Evolutionary conservation across 2,888 invertebrate species (phyloP).

Genomic region (Platycheirus rosarum): DNA sequence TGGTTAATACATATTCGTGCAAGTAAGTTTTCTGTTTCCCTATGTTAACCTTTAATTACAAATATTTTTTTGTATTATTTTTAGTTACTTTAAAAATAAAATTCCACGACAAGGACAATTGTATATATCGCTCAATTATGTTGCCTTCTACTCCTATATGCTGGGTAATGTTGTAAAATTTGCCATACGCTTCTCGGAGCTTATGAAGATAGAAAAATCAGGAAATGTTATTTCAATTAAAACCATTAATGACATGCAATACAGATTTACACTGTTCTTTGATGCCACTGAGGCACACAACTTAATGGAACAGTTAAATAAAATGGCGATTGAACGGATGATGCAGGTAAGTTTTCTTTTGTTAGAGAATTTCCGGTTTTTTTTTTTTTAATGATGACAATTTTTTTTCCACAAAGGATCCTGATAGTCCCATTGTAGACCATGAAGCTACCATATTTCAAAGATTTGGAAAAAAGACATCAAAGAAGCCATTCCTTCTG

Average conservation of each 20-base stretch:
- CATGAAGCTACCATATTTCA: slow-evolving; percentile 93
- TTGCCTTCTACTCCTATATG: slow-evolving; percentile 97
- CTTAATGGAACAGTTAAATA: slow-evolving; percentile 96
- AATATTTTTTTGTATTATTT: not conserved
- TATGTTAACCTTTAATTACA: not conserved
- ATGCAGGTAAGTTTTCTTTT: slow-evolving; percentile 77
- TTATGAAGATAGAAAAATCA: slow-evolving; percentile 89
- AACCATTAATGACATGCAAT: slow-evolving; percentile 91
- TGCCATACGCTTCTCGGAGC: slow-evolving; percentile 90
- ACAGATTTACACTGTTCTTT: slow-evolving; percentile 95
- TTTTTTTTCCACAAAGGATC: slow-evolving; percentile 84
- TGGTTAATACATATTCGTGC: slow-evolving; percentile 97
- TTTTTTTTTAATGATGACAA: not conserved
- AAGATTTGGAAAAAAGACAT: slow-evolving; percentile 92
- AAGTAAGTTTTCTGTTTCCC: slow-evolving; percentile 86
- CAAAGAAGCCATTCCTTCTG: slow-evolving; percentile 95
- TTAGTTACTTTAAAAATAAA: slow-evolving; percentile 95
- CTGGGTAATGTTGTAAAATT: slow-evolving; percentile 95
- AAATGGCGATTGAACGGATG: slow-evolving; percentile 96
- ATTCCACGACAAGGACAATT: slow-evolving; percentile 98
- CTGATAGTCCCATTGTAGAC: slow-evolving; percentile 95
- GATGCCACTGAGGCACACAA: slow-evolving; percentile 94
- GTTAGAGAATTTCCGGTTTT: slow-evolving; percentile 21
- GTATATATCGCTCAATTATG: slow-evolving; percentile 97
- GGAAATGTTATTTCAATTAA: slow-evolving; percentile 92